phyloP scores from a whole-genome alignment of 92 coral and sea anemone genomes.

The Palythoa grandiflora region DNA sequence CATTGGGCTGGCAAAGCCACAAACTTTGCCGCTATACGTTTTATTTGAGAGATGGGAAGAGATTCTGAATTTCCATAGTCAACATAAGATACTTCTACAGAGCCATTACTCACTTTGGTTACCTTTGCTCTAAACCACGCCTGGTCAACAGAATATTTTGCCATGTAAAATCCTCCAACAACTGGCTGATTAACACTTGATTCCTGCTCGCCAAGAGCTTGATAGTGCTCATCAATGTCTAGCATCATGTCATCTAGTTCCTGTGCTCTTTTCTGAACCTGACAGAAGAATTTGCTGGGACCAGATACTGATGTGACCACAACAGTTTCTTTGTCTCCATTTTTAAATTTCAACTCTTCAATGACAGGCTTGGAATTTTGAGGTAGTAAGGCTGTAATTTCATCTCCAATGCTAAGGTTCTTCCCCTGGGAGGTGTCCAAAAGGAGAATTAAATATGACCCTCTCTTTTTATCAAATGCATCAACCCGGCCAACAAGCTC shows the following conservation, averaged over 20 bases:
- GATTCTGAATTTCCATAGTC: slow-evolving; percentile 72
- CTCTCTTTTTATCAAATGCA: slow-evolving; percentile 61
- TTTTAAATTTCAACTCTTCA: background rate
- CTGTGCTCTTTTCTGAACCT: slow-evolving; percentile 7
- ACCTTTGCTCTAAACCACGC: slow-evolving; percentile 95
- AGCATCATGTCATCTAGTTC: background rate
- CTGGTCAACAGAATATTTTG: slow-evolving; percentile 85
- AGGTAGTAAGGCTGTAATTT: slow-evolving; percentile 68
- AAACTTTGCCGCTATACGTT: slow-evolving; percentile 73
- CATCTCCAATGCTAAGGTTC: slow-evolving; percentile 67
- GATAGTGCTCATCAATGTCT: slow-evolving; percentile 56
- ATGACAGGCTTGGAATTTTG: slow-evolving; percentile 28
- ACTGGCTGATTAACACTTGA: slow-evolving; percentile 65
- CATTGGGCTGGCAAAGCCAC: slow-evolving; percentile 62
- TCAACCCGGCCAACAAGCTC: slow-evolving; percentile 91
- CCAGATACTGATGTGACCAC: background rate
- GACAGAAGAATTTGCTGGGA: slow-evolving; percentile 54
- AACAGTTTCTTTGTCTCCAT: slow-evolving; percentile 49
- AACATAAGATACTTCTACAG: slow-evolving; percentile 60
- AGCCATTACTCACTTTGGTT: background rate
- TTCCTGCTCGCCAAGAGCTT: slow-evolving; percentile 64
- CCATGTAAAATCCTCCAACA: slow-evolving; percentile 36
- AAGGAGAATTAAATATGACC: slow-evolving; percentile 46
- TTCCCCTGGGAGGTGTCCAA: slow-evolving; percentile 83
- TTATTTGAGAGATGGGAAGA: slow-evolving; percentile 66